Evolutionary conservation across 2,888 invertebrate species (phyloP).

Genomic region (Phorcus lineatus): DNA sequence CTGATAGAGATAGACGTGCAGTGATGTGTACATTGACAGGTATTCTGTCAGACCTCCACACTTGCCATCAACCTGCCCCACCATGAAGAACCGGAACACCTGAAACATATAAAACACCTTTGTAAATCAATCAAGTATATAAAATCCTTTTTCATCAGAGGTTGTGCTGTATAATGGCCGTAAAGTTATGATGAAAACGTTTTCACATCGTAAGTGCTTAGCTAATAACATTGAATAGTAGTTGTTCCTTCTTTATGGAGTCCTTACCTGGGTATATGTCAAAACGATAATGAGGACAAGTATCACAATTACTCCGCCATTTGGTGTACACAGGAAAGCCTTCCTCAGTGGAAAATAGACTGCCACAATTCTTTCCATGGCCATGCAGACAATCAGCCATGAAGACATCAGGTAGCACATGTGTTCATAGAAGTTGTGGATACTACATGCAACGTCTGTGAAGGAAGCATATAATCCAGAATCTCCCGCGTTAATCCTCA

Average conservation of each 20-base stretch:
- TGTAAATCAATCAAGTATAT: too few relatives aligned
- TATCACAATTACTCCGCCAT: constrained; percentile 62
- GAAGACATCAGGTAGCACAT: constrained; percentile 70
- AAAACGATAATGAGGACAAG: constrained; percentile 56
- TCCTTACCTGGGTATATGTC: constrained; percentile 59
- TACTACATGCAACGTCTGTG: constrained; percentile 61
- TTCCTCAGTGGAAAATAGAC: constrained; percentile 70
- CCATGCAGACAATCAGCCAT: constrained; percentile 74
- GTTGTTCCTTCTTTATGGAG: too few relatives aligned
- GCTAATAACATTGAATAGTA: too few relatives aligned
- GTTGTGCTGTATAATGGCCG: too few relatives aligned
- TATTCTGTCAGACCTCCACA: constrained; percentile 50
- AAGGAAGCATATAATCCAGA: constrained; percentile 49
- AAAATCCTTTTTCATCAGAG: too few relatives aligned
- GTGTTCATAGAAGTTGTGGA: constrained; percentile 64
- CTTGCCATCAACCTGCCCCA: constrained; percentile 40
- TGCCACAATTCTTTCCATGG: constrained; percentile 68
- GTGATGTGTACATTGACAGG: constrained; percentile 51
- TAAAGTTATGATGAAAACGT: too few relatives aligned
- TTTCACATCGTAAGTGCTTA: too few relatives aligned
- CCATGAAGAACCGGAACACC: constrained; percentile 56
- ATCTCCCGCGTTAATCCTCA: constrained; percentile 36
- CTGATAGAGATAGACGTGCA: constrained; percentile 68
- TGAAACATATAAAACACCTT: constrained; percentile 47
- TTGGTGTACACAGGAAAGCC: constrained; percentile 58